Percentiles rank a stretch among this genome's conserved stretches.
These are phyloP conservation scores for Nesoenas mayeri DNA, from an alignment of 2,113 vertebrate genomes.

Conservation along the genomic window DNA sequence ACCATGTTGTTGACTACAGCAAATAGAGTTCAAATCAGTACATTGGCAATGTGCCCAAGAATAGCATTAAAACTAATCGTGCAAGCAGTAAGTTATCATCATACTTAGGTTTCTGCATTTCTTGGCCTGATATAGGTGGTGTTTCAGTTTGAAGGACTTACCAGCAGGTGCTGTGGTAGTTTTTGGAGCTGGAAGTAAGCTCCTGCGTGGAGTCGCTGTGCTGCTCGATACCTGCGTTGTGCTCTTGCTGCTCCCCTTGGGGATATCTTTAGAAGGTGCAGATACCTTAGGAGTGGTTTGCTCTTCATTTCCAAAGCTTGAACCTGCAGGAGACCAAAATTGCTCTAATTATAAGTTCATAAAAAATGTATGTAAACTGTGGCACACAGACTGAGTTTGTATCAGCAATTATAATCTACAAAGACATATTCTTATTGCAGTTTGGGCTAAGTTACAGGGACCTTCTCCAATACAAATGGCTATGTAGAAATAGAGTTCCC, in stretches of 20 bases:
- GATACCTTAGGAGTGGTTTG: constrained; percentile 68
- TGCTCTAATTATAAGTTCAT: constrained; percentile 62
- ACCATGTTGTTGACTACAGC: neutral
- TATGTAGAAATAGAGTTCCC: neutral
- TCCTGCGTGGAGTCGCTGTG: constrained; percentile 77
- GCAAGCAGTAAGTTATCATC: neutral
- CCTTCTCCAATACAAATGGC: neutral
- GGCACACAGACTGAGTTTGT: neutral
- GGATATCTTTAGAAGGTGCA: constrained; percentile 69
- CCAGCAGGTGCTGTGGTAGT: constrained; percentile 63
- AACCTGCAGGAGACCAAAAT: constrained; percentile 75
- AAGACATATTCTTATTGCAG: neutral
- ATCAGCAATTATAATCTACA: neutral
- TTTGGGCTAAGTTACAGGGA: neutral
- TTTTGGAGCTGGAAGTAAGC: constrained; percentile 82
- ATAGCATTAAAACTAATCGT: neutral
- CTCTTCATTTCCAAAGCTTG: constrained; percentile 81
- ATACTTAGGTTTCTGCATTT: neutral
- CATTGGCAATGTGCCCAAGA: neutral
- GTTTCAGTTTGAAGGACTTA: constrained; percentile 52
- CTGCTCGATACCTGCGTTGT: constrained; percentile 64
- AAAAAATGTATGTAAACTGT: constrained; percentile 56
- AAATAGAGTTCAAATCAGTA: neutral
- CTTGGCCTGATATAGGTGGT: neutral
- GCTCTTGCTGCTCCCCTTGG: constrained; percentile 68